Base-by-base conservation (phyloP, 2,888 invertebrate genomes). In the Pandemis heparana region DNA sequence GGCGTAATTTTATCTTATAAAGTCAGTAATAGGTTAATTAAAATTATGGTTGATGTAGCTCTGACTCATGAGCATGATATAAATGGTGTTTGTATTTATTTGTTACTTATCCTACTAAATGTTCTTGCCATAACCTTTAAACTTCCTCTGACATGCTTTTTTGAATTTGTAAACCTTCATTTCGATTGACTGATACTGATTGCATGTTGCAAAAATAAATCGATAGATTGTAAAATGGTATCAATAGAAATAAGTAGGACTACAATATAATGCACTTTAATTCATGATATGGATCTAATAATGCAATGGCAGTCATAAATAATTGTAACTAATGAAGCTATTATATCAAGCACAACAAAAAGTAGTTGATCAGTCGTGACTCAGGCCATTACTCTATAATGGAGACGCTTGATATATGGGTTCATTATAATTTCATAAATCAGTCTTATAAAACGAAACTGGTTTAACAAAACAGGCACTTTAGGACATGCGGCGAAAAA, bases 281-380 rank as follows among this genome's bases (percentile, higher is more conserved):
- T 70, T 16, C 46, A 59, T 7, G 64, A 62, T 67, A 72, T 12
- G 3, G 5, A 62, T 72, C 71, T 46, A 12, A 53, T 46, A 63
- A 53, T 51, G 14, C 38, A 16, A 67, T 41, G 61, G 53, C 38
- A 62, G 12, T 51, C 70, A 16, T 41, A 60, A 71, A 71, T 66
- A 61, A 71, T 60, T 61, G 48, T 67, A 66, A 56, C 16, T 72
- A 67, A 72, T 72, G 18, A 62, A 72, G 71, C 67, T 67, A 62
- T 72, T 67, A 67, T 71, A 66, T 61, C 51, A 39, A 14, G 23
- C 53, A 66, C 48, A 67, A 66, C 60, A 67, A 61, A 62, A 72
- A 72, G 61, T 60, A 65, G 62, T 16, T 61, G 71, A 66, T 43
- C 62, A 46, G 61, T 72, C 72, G 67, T 72, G 67, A 72, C 72